Evolutionary conservation across 1,140 invertebrate species (phyloP).

Genomic region (Bombus turneri): DNA sequence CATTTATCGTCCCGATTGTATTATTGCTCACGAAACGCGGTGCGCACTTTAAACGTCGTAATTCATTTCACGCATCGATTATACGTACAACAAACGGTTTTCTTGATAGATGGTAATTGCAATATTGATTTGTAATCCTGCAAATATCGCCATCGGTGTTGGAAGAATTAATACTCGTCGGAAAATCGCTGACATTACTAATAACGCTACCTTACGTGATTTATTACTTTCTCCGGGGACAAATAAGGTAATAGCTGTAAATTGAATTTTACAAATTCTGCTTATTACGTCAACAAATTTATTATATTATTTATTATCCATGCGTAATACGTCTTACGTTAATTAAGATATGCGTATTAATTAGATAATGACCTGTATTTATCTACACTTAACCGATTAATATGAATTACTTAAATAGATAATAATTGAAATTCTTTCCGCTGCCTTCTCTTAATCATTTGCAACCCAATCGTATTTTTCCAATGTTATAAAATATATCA

Average conservation of each 20-base stretch:
- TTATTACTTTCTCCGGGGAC: slow-evolving; percentile 1
- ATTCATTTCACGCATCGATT: slow-evolving; percentile 47
- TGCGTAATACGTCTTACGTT: background rate
- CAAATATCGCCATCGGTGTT: background rate
- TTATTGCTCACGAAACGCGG: slow-evolving; percentile 12
- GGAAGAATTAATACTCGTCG: slow-evolving; percentile 27
- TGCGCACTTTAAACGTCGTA: slow-evolving; percentile 36
- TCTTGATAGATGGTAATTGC: slow-evolving; percentile 46
- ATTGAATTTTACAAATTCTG: background rate
- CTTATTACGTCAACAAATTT: background rate
- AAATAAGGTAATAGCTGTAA: slow-evolving; percentile 12
- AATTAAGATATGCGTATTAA: background rate
- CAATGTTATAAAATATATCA: too few relatives aligned
- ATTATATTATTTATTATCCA: background rate
- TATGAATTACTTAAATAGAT: background rate
- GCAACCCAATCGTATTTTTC: too few relatives aligned
- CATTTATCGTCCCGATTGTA: slow-evolving; percentile 32
- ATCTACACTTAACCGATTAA: background rate
- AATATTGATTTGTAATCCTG: slow-evolving; percentile 40
- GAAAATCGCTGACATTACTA: slow-evolving; percentile 30
- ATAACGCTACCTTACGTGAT: slow-evolving; percentile 2
- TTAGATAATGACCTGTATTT: background rate
- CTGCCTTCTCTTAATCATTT: too few relatives aligned
- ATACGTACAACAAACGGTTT: slow-evolving; percentile 40
- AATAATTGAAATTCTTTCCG: too few relatives aligned